These are phyloP conservation scores for Morus bassanus DNA, from an alignment of 2,797 vertebrate species.

Conservation along the genomic window DNA sequence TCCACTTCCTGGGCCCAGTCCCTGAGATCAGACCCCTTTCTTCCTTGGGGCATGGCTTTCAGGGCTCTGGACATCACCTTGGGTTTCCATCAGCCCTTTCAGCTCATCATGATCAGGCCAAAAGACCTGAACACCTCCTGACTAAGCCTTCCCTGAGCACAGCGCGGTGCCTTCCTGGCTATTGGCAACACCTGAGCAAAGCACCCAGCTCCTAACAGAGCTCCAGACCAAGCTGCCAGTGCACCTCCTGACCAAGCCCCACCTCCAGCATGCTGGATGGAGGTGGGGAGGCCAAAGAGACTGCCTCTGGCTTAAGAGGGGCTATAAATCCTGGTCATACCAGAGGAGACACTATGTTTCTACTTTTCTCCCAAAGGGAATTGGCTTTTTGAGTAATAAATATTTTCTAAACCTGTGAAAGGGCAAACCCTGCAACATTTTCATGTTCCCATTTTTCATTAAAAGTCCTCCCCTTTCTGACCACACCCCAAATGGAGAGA, in stretches of 20 bases:
- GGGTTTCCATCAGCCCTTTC: not conserved
- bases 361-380: not conserved
- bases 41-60: not conserved
- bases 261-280: not conserved
- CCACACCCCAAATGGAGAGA: not conserved
- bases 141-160: accelerated
- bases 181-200: not conserved
- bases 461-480: not conserved
- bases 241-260: not conserved
- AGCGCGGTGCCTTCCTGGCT: not conserved
- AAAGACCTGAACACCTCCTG: not conserved
- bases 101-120: not conserved
- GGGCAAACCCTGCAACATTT: not conserved
- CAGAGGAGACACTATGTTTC: not conserved
- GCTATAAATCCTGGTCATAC: not conserved
- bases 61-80: not conserved
- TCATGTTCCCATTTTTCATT: not conserved
- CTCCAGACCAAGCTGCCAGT: accelerated
- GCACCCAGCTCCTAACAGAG: too few species aligned
- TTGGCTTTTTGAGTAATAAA: not conserved
- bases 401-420: not conserved
- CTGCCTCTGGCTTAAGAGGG: accelerated
- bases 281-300: not conserved
- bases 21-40: not conserved
- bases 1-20: not conserved